A percentile compares a stretch with the other conserved stretches of the same genome.
phyloP scores from a whole-genome alignment of 2,797 vertebrate species.

The Choloepus didactylus region DNA sequence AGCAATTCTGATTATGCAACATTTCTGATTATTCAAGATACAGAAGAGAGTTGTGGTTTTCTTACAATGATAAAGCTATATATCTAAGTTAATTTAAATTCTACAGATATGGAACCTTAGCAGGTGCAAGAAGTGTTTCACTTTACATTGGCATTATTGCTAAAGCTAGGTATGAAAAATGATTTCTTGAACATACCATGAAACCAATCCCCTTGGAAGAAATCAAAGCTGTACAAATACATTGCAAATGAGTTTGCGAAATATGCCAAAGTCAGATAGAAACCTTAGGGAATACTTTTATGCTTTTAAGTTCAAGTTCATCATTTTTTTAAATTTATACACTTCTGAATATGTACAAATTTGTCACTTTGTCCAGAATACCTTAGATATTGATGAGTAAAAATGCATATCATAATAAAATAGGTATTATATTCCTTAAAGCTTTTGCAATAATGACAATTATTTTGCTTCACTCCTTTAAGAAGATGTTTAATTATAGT shows the following conservation, averaged over 20 bases:
- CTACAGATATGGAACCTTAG: not conserved
- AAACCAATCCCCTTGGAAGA: not conserved
- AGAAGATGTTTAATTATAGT: not conserved
- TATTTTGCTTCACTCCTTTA: not conserved
- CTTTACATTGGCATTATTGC: not conserved
- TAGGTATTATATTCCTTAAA: not conserved
- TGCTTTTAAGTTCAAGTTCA: not conserved
- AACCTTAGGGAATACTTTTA: not conserved
- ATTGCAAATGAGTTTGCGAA: conserved; percentile 5
- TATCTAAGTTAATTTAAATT: conserved; percentile 43
- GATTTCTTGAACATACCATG: conserved; percentile 2
- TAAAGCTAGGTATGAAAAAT: conserved; percentile 31
- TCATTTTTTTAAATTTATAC: not conserved
- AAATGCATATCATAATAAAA: not conserved
- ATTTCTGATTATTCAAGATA: conserved; percentile 53
- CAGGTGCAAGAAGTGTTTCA: conserved; percentile 48
- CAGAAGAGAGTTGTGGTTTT: conserved; percentile 44
- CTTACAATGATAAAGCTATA: not conserved
- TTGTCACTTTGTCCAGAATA: not conserved
- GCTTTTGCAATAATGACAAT: not conserved
- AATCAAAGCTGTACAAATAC: not conserved
- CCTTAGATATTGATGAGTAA: not conserved
- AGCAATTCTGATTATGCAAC: conserved; percentile 49
- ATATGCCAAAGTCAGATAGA: not conserved
- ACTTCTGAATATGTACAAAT: not conserved